Conservation (phyloP, 2,113 vertebrate genomes). For the Caloenas nicobarica region DNA sequence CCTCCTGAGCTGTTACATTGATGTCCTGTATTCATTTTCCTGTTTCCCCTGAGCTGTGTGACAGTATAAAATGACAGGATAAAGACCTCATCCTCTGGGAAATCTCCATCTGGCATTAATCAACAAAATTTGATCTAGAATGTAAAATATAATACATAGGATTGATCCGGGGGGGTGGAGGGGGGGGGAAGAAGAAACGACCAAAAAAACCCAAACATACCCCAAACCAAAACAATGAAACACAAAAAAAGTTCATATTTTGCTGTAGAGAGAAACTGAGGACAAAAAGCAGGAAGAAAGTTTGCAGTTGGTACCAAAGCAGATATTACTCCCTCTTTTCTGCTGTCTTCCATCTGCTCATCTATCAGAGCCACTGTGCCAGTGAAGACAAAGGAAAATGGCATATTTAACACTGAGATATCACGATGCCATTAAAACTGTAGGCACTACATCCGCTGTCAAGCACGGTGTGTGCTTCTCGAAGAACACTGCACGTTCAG, state of each 20-base stretch:
- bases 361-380: not conserved
- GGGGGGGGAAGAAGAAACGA: too few relatives aligned
- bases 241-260: not conserved
- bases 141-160: not conserved
- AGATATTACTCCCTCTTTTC: not conserved
- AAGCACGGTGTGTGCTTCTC: not conserved
- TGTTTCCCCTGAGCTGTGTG: not conserved
- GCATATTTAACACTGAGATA: not conserved
- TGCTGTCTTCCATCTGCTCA: not conserved
- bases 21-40: not conserved
- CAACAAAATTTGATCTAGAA: not conserved
- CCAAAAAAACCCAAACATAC: too few relatives aligned
- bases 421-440: not conserved
- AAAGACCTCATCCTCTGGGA: not conserved
- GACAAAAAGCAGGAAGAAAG: not conserved
- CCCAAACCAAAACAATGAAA: not conserved
- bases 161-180: not conserved
- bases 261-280: not conserved
- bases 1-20: not conserved
- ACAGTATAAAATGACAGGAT: not conserved
- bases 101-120: not conserved
- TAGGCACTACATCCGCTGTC: too few relatives aligned
- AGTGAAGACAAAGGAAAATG: not conserved
- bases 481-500: not conserved
- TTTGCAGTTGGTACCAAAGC: not conserved